Evolutionary conservation across 92 coral and sea anemone genomes (phyloP).

Genomic region (Hydrozoanthus gracilis): DNA sequence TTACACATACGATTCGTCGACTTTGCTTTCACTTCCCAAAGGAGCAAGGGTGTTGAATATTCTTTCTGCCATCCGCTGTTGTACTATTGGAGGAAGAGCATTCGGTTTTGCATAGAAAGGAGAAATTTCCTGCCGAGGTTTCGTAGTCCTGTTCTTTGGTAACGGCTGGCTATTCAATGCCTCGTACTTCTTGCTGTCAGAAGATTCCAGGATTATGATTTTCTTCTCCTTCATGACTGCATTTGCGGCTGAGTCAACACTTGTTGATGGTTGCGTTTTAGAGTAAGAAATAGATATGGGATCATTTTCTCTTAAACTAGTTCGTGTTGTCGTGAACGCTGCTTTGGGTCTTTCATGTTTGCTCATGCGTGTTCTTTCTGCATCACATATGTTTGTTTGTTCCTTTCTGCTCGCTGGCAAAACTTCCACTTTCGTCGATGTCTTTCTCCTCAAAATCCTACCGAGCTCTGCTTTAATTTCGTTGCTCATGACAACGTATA

Average conservation of each 20-base stretch:
- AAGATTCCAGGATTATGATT: background rate
- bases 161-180: background rate
- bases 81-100: slow-evolving; percentile 15
- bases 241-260: background rate
- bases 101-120: background rate
- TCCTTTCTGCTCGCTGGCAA: background rate
- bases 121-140: background rate
- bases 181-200: background rate
- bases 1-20: slow-evolving; percentile 13
- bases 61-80: slow-evolving; percentile 1
- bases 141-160: background rate
- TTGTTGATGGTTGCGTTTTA: background rate
- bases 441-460: background rate
- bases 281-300: background rate
- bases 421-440: background rate
- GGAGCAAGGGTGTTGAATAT: slow-evolving; percentile 17
- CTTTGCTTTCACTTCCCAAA: background rate
- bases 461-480: background rate
- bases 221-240: background rate
- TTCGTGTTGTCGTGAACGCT: background rate
- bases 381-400: background rate
- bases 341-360: slow-evolving; percentile 20
- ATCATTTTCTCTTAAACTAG: background rate
- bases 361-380: background rate
- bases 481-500: slow-evolving; percentile 14